These are phyloP conservation scores for Anser cygnoides DNA, from an alignment of 2,113 vertebrate genomes.

Conservation along the genomic window DNA sequence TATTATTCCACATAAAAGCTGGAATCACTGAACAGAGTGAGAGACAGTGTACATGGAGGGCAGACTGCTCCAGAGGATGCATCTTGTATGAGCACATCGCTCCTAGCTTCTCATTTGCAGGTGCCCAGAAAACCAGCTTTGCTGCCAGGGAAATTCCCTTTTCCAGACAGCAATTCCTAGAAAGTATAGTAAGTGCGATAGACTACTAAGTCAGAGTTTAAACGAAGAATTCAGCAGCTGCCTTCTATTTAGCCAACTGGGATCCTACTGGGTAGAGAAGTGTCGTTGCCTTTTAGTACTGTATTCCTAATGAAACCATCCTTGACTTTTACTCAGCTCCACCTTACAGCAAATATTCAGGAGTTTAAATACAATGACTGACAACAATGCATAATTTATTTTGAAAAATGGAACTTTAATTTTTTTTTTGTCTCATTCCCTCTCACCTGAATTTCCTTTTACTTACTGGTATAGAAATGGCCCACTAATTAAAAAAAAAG, in stretches of 20 bases:
- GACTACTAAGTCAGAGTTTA: background rate
- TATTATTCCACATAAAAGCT: fast-evolving
- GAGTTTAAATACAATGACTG: background rate
- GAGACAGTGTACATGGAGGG: fast-evolving
- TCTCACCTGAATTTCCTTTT: background rate
- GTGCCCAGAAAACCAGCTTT: background rate
- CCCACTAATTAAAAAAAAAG: background rate
- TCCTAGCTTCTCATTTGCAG: background rate
- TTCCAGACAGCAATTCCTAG: background rate
- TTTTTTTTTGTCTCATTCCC: background rate
- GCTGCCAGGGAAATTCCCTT: background rate
- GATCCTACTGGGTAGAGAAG: background rate
- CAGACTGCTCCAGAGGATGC: fast-evolving
- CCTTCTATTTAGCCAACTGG: background rate
- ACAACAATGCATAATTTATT: background rate
- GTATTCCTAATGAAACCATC: background rate
- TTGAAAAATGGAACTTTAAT: background rate
- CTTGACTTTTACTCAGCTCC: background rate
- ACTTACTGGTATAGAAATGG: background rate
- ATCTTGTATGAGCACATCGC: background rate
- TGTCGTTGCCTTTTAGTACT: background rate
- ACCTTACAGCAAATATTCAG: background rate
- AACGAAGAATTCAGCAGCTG: background rate
- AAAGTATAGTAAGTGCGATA: background rate
- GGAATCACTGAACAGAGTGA: background rate